phyloP scores from a whole-genome alignment of 2,797 vertebrate species.

The Linurgus olivaceus region DNA sequence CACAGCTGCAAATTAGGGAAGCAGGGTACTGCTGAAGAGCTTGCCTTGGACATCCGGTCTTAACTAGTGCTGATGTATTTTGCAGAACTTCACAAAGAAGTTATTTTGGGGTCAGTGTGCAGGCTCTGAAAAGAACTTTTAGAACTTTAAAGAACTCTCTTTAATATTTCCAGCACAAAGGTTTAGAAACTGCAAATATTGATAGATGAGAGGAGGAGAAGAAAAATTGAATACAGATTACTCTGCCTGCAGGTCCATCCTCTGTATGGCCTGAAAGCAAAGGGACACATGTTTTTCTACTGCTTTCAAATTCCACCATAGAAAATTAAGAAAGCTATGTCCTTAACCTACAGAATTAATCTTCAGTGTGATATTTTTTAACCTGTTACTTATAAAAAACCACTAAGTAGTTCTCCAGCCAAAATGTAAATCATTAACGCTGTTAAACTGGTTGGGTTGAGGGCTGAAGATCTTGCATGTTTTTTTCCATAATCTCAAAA shows the following conservation, averaged over 20 bases:
- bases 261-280: background rate
- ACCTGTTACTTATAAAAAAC: constrained; percentile 16
- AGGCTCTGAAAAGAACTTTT: background rate
- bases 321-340: background rate
- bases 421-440: constrained; percentile 42
- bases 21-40: background rate
- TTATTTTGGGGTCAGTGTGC: background rate
- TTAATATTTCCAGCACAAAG: background rate
- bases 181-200: background rate
- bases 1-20: background rate
- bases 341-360: background rate
- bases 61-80: background rate
- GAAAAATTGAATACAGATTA: background rate
- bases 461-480: background rate
- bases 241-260: background rate
- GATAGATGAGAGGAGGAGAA: background rate
- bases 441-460: background rate
- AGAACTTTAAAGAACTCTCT: background rate
- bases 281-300: background rate
- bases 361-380: background rate
- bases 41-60: background rate
- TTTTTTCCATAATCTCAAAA: background rate
- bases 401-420: background rate
- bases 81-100: background rate
- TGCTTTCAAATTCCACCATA: background rate